Evolutionary conservation across 2,113 vertebrate genomes (phyloP).

Genomic region (Lucifuga dentata): DNA sequence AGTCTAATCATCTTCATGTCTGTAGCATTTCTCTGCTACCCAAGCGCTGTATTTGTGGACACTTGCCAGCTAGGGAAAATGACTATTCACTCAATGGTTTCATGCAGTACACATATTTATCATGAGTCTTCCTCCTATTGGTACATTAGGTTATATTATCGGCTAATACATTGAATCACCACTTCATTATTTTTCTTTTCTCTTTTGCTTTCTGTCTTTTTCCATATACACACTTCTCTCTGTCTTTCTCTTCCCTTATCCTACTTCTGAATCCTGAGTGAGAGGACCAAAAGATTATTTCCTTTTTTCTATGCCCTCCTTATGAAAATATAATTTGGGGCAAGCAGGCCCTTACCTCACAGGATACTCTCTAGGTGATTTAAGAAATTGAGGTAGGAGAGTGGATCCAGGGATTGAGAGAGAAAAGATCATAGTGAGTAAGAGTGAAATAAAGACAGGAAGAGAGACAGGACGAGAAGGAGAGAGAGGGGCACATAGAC

Average conservation of each 20-base stretch:
- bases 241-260: conserved; percentile 12
- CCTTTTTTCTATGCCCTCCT: conserved; percentile 33
- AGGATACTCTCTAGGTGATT: conserved; percentile 61
- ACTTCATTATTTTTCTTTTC: conserved; percentile 6
- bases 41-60: conserved; percentile 23
- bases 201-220: background rate
- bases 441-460: conserved; percentile 14
- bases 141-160: conserved; percentile 53
- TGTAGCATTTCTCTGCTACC: conserved; percentile 31
- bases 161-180: conserved; percentile 46
- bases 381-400: conserved; percentile 54
- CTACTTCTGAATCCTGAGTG: conserved; percentile 41
- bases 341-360: conserved; percentile 57
- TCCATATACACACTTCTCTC: background rate
- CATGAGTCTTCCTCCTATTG: conserved; percentile 2
- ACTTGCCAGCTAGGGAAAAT: conserved; percentile 39
- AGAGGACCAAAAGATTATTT: conserved; percentile 46
- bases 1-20: conserved; percentile 62
- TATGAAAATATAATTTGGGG: conserved; percentile 66
- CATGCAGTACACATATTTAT: conserved; percentile 31
- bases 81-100: conserved; percentile 24
- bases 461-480: conserved; percentile 16
- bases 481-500: background rate
- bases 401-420: conserved; percentile 47
- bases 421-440: conserved; percentile 22